phyloP scores from a whole-genome alignment of 2,797 vertebrate species.

The Sebastes iracundus region DNA sequence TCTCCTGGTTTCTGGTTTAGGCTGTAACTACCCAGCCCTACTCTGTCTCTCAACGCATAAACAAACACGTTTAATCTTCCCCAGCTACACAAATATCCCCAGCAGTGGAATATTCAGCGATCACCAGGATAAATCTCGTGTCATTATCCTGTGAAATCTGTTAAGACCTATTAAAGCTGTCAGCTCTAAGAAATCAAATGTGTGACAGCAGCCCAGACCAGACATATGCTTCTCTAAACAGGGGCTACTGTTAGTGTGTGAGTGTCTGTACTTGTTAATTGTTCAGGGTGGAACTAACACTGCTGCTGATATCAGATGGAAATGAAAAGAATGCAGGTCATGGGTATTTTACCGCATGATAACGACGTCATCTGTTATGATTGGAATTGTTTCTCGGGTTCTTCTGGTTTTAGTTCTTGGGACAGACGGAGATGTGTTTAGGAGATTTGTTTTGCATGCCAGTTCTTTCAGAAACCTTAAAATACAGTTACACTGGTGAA shows the following conservation, averaged over 20 bases:
- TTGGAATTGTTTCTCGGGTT: slow-evolving; percentile 10
- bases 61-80: slow-evolving; percentile 75
- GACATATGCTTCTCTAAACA: slow-evolving; percentile 38
- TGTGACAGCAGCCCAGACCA: slow-evolving; percentile 52
- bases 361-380: slow-evolving; percentile 46
- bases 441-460: background rate
- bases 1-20: slow-evolving; percentile 40
- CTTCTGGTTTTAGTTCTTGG: slow-evolving; percentile 16
- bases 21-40: slow-evolving; percentile 37
- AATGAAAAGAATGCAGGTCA: slow-evolving; percentile 37
- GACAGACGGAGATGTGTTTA: background rate
- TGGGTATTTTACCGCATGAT: slow-evolving; percentile 19
- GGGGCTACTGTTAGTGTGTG: background rate
- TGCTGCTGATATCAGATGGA: slow-evolving; percentile 53
- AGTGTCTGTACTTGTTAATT: slow-evolving; percentile 11
- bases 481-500: background rate
- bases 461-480: background rate
- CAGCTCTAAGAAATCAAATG: slow-evolving; percentile 53
- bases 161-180: slow-evolving; percentile 68
- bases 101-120: slow-evolving; percentile 55
- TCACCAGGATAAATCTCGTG: slow-evolving; percentile 61
- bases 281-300: slow-evolving; percentile 35
- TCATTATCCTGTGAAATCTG: slow-evolving; percentile 75
- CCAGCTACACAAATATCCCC: slow-evolving; percentile 64
- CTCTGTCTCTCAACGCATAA: slow-evolving; percentile 49